Evolutionary conservation across 2,797 vertebrate genomes (phyloP).

Genomic region (Heterohyrax brucei): DNA sequence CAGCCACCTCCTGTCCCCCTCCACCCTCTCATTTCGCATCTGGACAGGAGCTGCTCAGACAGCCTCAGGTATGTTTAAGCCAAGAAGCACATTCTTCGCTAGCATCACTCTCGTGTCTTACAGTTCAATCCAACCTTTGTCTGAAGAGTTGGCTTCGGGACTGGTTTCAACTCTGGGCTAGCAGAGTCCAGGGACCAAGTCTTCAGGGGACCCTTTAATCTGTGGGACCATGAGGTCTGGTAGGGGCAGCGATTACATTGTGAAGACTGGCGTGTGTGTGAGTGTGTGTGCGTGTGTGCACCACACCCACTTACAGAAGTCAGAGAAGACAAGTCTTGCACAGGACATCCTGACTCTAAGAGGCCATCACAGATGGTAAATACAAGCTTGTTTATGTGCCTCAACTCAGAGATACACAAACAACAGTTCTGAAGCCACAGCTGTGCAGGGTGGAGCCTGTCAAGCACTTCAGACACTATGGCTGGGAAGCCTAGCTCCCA

Average conservation of each 20-base stretch:
- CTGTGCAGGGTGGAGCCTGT: not conserved
- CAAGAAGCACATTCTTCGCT: too few relatives aligned
- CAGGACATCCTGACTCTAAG: not conserved
- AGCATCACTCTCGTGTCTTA: too few relatives aligned
- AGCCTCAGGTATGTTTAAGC: too few relatives aligned
- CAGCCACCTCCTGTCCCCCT: too few relatives aligned
- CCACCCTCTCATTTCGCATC: too few relatives aligned
- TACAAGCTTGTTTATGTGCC: not conserved
- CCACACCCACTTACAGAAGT: not conserved
- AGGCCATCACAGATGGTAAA: not conserved
- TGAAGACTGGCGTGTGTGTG: not conserved
- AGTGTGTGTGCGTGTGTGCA: not conserved
- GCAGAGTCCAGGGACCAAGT: too few relatives aligned
- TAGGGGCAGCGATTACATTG: not conserved
- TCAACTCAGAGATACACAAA: not conserved
- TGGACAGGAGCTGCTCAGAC: too few relatives aligned
- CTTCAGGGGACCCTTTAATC: too few relatives aligned
- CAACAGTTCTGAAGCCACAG: not conserved
- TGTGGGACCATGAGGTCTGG: too few relatives aligned
- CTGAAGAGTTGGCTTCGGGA: too few relatives aligned
- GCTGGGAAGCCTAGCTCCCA: not conserved
- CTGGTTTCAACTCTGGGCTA: too few relatives aligned
- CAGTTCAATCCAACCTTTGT: too few relatives aligned
- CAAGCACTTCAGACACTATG: accelerated
- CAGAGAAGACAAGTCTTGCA: not conserved